Percentiles rank a stretch among this genome's conserved stretches.
phyloP scores from a whole-genome alignment of 2,113 vertebrate species.

The Lepisosteus oculatus region DNA sequence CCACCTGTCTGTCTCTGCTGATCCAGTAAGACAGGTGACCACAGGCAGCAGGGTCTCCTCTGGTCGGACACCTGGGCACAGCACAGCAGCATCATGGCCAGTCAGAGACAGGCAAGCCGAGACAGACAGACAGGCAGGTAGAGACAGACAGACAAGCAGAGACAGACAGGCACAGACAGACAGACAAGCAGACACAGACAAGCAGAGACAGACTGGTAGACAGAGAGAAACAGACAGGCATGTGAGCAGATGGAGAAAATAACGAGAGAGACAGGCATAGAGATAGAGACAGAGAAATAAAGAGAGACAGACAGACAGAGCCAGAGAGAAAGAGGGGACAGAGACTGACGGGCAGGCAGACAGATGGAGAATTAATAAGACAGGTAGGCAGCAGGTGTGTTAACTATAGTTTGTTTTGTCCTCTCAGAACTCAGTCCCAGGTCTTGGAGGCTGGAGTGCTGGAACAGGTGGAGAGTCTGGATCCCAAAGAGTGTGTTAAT shows the following conservation, averaged over 20 bases:
- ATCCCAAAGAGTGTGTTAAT: slow-evolving; percentile 40
- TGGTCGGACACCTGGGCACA: too few relatives aligned
- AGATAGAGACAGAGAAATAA: too few relatives aligned
- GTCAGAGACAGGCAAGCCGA: too few relatives aligned
- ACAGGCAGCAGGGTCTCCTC: too few relatives aligned
- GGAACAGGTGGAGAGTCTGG: slow-evolving; percentile 52
- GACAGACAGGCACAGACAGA: not conserved
- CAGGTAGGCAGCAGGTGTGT: not conserved
- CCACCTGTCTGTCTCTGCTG: too few relatives aligned
- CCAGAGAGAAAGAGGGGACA: not conserved
- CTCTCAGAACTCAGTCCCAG: slow-evolving; percentile 30
- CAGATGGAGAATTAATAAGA: not conserved
- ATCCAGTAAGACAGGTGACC: too few relatives aligned
- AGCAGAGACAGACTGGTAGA: not conserved
- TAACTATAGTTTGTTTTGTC: too few relatives aligned
- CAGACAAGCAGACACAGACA: not conserved
- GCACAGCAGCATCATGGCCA: too few relatives aligned
- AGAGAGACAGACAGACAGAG: not conserved
- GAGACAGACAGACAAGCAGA: too few relatives aligned
- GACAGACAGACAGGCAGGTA: too few relatives aligned
- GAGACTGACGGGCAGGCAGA: not conserved
- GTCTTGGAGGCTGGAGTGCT: slow-evolving; percentile 28
- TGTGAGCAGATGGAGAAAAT: not conserved
- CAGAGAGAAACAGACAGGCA: not conserved
- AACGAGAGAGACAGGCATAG: too few relatives aligned